Percentiles rank a stretch among this genome's conserved stretches.
Evolutionary conservation across 2,888 invertebrate genomes (phyloP).

Genomic region (Germaria angustata): DNA sequence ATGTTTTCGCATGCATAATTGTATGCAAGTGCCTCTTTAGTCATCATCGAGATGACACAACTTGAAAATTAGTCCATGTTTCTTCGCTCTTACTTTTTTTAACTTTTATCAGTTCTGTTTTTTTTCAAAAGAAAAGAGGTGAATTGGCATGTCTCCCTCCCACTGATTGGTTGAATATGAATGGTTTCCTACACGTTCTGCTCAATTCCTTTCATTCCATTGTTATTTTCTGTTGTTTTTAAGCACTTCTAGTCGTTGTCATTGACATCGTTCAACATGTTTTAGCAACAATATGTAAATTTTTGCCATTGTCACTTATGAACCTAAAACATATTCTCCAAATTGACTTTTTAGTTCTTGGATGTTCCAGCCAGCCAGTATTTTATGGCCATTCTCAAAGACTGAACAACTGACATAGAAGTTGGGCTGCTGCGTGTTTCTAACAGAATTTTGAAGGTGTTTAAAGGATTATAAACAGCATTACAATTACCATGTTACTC

Average conservation of each 20-base stretch:
- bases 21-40: constrained; percentile 4
- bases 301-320: constrained; percentile 27
- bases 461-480: constrained; percentile 6
- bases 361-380: background rate
- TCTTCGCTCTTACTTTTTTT: constrained; percentile 5
- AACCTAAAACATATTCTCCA: constrained; percentile 46
- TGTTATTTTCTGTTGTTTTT: constrained; percentile 14
- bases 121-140: background rate
- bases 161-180: background rate
- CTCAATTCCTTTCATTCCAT: background rate
- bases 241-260: background rate
- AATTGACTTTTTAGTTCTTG: constrained; percentile 51
- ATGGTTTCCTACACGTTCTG: background rate
- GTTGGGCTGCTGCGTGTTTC: background rate
- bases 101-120: no score
- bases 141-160: constrained; percentile 4
- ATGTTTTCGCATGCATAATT: constrained; percentile 27
- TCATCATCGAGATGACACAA: constrained; percentile 41
- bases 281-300: constrained; percentile 44
- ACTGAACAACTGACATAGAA: background rate
- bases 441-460: background rate
- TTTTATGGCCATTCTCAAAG: background rate
- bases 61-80: constrained; percentile 52
- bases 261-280: constrained; percentile 13
- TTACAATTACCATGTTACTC: background rate